Base-by-base conservation (phyloP, 2,888 invertebrate genomes). In the Drosophila mayaguana region DNA sequence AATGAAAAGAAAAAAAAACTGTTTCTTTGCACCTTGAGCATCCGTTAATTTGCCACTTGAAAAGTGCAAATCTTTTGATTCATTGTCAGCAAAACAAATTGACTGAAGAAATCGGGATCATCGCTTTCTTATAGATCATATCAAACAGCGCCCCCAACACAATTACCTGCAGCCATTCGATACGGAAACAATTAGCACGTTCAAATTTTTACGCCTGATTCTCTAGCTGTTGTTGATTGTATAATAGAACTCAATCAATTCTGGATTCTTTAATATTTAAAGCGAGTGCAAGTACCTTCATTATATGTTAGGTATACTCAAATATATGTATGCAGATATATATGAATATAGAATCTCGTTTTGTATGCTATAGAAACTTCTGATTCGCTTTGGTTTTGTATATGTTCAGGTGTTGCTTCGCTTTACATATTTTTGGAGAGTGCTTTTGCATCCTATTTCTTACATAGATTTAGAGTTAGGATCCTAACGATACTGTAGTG, bases 1-100 rank as follows among this genome's bases (percentile, higher is more conserved):
- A 87, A 71, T 78, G 76, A 89, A 83, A 79, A 66, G 73, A 71
- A 75, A 69, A 69, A 56, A 62, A 75, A 80, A 85, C 63, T 78
- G 72, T 77, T 75, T 69, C 65, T 57, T 54, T 80, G 43, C 64
- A 55, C 43, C 14, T 73, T 83, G 81, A 86, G 72, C 70, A 87
- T 50, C 85, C 80, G 83, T 64, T 86, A 88, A 88, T 84, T 75
- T 75, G 75, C 46, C 42, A 56, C 45, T 60, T 57, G 48, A 73
- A 70, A 74, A 65, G 71, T 83, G 83, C 83, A 70, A 83, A 72
- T 51, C 62, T 50, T 65, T 62, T 45, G 62, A 28, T 63, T 63
- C 56, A 63, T 56, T 36, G 45, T 18, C 43, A 59, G 38, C 43
- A 59, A 69, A 67, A 63, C 50, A 57, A 50, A 38, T 28, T 55